These are phyloP conservation scores for Castor canadensis DNA, from an alignment of 2,113 vertebrate genomes.

Conservation along the genomic window DNA sequence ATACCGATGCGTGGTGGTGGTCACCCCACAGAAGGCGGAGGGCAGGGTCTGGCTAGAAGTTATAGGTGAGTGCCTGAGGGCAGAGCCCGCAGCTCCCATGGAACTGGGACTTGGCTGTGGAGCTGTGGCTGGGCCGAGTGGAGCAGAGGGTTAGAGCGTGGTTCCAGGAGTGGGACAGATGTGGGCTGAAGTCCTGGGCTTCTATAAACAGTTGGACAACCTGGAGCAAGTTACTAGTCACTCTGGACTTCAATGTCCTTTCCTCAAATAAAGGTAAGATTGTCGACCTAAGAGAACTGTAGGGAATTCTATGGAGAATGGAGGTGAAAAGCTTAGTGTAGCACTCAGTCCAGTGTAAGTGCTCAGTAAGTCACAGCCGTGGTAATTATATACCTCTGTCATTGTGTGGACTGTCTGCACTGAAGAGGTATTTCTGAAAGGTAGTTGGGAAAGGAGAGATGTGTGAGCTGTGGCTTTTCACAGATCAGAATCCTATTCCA, in stretches of 20 bases:
- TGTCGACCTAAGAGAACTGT: too few species aligned
- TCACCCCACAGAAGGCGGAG: neutral
- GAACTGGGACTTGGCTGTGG: neutral
- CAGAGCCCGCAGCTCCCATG: neutral
- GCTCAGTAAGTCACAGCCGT: neutral
- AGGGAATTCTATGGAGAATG: neutral
- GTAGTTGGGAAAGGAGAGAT: neutral
- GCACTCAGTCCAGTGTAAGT: neutral
- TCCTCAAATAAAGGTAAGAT: neutral
- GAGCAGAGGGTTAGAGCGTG: neutral
- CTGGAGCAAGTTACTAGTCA: neutral
- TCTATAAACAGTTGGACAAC: neutral
- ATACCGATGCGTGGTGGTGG: constrained; percentile 29
- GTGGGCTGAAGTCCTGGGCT: neutral
- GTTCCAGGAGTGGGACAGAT: neutral
- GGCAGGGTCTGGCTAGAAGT: neutral
- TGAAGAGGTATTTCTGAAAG: constrained; percentile 11
- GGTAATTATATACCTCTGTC: neutral
- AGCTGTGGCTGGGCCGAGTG: neutral
- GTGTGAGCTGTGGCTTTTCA: neutral
- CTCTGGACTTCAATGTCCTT: neutral
- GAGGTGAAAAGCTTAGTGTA: neutral
- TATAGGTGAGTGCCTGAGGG: constrained; percentile 10
- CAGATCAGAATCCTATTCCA: neutral
- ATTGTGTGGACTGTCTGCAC: neutral